A percentile compares a stretch with the other conserved stretches of the same genome.
Conservation (phyloP, 2,888 invertebrate genomes). For the Polia nebulosa region DNA sequence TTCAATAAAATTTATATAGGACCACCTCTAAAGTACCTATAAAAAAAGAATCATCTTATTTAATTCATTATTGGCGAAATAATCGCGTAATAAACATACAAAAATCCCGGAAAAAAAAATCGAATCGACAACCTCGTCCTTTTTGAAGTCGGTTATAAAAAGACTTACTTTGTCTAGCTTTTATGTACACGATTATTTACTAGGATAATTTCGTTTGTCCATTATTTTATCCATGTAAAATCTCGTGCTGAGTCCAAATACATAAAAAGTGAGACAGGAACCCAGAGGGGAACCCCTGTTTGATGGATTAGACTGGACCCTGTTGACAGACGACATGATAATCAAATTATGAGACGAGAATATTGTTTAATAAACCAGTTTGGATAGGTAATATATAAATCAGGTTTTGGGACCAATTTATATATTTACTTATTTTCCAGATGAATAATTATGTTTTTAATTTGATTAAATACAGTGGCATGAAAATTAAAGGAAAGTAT, state of each 20-base stretch:
- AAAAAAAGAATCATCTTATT: no score
- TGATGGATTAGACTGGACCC: constrained; percentile 53
- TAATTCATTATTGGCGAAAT: no score
- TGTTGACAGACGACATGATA: constrained; percentile 51
- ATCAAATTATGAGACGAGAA: constrained; percentile 49
- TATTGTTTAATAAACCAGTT: constrained; percentile 28
- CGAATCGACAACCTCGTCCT: no score
- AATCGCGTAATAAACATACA: no score
- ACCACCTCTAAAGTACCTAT: no score
- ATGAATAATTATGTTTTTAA: not conserved
- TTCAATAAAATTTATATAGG: no score
- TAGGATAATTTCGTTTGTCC: constrained; percentile 4
- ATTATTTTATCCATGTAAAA: constrained; percentile 33
- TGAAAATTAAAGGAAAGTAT: no score
- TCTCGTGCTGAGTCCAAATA: constrained; percentile 52
- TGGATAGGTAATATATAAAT: not conserved
- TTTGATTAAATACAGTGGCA: not conserved
- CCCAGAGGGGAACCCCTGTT: constrained; percentile 30
- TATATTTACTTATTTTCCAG: not conserved
- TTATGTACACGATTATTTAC: not conserved
- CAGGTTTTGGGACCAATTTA: not conserved
- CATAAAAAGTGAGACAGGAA: constrained; percentile 17
- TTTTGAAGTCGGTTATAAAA: no score
- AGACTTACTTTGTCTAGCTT: no score
- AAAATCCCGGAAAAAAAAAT: no score